These are phyloP conservation scores for Sebastes minor DNA, from an alignment of 2,797 vertebrate species.

Conservation along the genomic window DNA sequence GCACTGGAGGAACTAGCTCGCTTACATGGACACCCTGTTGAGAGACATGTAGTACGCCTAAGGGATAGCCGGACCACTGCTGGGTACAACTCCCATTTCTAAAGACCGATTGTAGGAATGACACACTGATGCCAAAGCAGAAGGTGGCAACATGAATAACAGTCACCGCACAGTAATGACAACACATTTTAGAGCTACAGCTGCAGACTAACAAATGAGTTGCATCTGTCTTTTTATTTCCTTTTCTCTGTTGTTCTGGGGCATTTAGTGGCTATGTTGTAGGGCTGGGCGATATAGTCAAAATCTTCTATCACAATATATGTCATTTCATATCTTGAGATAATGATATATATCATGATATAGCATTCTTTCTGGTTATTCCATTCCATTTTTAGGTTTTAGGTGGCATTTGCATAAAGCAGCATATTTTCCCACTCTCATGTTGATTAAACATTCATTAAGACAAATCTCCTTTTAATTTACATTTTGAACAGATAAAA, in stretches of 20 bases:
- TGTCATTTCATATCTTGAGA: too few relatives aligned
- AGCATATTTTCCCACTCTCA: too few relatives aligned
- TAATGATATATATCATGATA: fast-evolving
- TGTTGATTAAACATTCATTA: too few relatives aligned
- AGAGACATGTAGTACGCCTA: background rate
- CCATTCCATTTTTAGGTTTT: too few relatives aligned
- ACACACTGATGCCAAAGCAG: background rate
- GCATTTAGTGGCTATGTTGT: too few relatives aligned
- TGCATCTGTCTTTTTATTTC: conserved; percentile 4
- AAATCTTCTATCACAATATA: too few relatives aligned
- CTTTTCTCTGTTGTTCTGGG: background rate
- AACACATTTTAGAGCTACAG: background rate
- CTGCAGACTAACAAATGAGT: background rate
- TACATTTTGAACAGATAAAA: too few relatives aligned
- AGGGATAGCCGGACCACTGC: background rate
- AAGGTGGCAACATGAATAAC: background rate
- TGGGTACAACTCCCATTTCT: background rate
- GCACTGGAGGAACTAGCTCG: background rate
- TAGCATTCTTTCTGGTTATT: too few relatives aligned
- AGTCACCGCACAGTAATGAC: background rate
- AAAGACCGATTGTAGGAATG: background rate
- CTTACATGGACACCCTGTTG: conserved; percentile 28
- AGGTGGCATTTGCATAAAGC: too few relatives aligned
- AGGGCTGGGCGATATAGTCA: too few relatives aligned
- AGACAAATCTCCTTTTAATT: too few relatives aligned